Evolutionary conservation across 2,797 vertebrate genomes (phyloP), one percentile per base, ranked within the genome.

Genomic region (Hyperoplus immaculatus): DNA sequence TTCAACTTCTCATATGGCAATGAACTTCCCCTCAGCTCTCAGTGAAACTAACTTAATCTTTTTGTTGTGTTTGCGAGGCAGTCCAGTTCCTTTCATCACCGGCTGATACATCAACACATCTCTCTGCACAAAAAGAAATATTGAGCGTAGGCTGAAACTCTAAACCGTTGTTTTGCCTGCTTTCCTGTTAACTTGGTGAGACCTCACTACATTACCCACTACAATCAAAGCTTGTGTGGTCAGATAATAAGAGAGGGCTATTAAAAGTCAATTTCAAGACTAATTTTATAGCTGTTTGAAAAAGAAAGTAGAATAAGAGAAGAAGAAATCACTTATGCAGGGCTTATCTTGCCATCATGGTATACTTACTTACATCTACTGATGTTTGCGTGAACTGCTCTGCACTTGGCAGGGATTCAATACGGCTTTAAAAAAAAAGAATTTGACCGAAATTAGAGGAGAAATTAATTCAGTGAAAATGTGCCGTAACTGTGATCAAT

Each of bases 261-360:
- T 46, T 56, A 49, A 0, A 46, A 58, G 56, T 53, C 9, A 63
- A 29, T 39, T 41, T 67, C 49, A 42, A 7, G 43, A 45, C 43
- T 5, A 21, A 21, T 3, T 47, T 45, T 36, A 18, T 43, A 49
- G n/a, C 38, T 55, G 2, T 77, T 62, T 39, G 9, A 62, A 67
- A 29, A 64, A 71, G 4, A 29, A 58, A 62, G 46, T 14, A 49
- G 54, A 72, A 47, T 12, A 6, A 51, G 15, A 57, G n/a, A 72
- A 61, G 43, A 61, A 47, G 64, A 62, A 71, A 53, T 13, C 55
- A 56, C 46, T 78, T 72, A 64, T 61, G 15, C 29, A 10, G 54
- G 45, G 70, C 59, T 29, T 67, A 83, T 81, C 75, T 75, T 60
- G 50, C 82, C 84, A 85, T 91, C 79, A 87, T 64, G 16, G 4